Evolutionary conservation across 2,113 vertebrate species (phyloP).

Genomic region (Actenoides lindsayi): DNA sequence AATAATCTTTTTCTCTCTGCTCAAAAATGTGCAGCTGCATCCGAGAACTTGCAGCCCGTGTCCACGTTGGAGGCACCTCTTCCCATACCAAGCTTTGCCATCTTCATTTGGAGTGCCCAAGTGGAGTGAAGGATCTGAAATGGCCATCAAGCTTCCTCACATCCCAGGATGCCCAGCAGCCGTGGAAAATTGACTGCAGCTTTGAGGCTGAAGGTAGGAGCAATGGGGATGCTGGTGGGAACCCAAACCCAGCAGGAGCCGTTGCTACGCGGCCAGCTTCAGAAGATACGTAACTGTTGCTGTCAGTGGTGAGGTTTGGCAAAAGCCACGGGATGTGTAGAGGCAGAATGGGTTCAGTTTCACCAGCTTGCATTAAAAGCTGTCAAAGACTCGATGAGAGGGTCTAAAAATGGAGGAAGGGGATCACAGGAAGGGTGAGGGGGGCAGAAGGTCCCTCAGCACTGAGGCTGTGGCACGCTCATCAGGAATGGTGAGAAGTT

Average conservation of each 20-base stretch:
- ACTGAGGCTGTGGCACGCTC: neutral
- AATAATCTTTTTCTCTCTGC: neutral
- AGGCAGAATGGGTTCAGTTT: neutral
- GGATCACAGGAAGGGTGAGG: fast-evolving
- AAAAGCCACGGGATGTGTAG: neutral
- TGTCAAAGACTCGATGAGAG: neutral
- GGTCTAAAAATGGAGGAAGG: neutral
- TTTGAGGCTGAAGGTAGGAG: neutral
- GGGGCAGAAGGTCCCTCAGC: neutral
- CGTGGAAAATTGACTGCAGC: neutral
- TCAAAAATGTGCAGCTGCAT: fast-evolving
- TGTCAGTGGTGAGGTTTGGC: neutral
- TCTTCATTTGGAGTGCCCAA: neutral
- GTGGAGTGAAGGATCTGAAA: neutral
- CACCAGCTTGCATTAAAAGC: neutral
- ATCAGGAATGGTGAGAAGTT: neutral
- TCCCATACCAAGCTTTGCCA: neutral
- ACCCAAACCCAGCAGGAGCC: neutral
- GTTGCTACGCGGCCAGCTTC: fast-evolving
- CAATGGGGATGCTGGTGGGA: fast-evolving
- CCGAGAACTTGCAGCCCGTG: neutral
- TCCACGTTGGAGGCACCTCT: fast-evolving
- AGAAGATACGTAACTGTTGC: neutral
- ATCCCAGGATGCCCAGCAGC: too few species aligned
- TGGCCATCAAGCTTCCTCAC: neutral